phyloP scores from a whole-genome alignment of 1,140 invertebrate genomes.

The Zaprionus ghesquierei region DNA sequence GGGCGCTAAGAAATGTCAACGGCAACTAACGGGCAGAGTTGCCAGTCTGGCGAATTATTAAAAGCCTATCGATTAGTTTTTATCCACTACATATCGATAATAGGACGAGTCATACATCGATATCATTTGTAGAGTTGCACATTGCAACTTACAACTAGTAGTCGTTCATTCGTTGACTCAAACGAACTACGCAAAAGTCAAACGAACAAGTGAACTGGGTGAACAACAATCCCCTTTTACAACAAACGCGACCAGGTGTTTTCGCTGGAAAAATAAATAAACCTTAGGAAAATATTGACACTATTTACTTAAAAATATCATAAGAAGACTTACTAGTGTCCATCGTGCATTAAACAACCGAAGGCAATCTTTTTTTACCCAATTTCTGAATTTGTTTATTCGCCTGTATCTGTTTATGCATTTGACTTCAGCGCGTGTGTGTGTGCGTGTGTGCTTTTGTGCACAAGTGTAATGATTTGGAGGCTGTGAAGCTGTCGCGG shows the following conservation, averaged over 20 bases:
- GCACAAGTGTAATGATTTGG: slow-evolving; percentile 40
- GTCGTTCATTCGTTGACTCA: not conserved
- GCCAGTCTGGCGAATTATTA: slow-evolving; percentile 10
- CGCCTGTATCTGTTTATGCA: slow-evolving; percentile 14
- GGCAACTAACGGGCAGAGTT: slow-evolving; percentile 45
- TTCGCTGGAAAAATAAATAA: slow-evolving; percentile 24
- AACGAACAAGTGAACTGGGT: slow-evolving; percentile 3
- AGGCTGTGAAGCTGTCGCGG: slow-evolving; percentile 43
- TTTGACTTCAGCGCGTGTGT: not conserved
- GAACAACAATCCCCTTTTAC: slow-evolving; percentile 33
- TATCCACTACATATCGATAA: not conserved
- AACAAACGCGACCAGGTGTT: slow-evolving; percentile 41
- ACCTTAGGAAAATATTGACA: slow-evolving; percentile 2
- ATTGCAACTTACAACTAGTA: not conserved
- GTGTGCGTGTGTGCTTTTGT: slow-evolving; percentile 6
- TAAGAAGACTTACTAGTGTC: not conserved
- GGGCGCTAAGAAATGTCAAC: slow-evolving; percentile 53
- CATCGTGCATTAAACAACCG: not conserved
- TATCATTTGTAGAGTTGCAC: not conserved
- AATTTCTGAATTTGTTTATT: slow-evolving; percentile 26
- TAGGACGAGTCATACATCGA: not conserved
- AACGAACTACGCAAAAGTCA: not conserved
- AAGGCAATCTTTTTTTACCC: not conserved
- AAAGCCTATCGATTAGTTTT: not conserved
- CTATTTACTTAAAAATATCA: slow-evolving; percentile 4